Evolutionary conservation across 2,888 invertebrate species (phyloP).

Genomic region (Caenorhabditis afra): DNA sequence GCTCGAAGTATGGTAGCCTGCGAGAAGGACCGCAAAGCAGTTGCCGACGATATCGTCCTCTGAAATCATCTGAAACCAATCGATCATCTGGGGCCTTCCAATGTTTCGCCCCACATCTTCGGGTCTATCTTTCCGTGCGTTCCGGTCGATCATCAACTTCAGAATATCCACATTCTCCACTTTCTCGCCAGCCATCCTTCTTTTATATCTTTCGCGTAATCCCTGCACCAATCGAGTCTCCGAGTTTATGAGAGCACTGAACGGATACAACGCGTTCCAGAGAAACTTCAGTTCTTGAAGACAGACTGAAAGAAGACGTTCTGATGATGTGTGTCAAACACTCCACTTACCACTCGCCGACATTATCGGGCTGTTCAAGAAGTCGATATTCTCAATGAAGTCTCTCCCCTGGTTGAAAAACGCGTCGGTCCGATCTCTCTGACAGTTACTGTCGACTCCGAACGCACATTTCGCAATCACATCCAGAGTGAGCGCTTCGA

Average conservation of each 20-base stretch:
- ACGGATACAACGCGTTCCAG: slow-evolving; percentile 51
- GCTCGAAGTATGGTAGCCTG: slow-evolving; percentile 83
- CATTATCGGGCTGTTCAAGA: slow-evolving; percentile 11
- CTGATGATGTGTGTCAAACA: too few relatives aligned
- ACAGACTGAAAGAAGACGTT: slow-evolving; percentile 34
- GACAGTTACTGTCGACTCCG: slow-evolving; percentile 64
- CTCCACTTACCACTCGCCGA: neutral
- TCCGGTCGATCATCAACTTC: slow-evolving; percentile 58
- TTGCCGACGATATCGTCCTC: slow-evolving; percentile 80
- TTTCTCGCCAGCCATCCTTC: slow-evolving; percentile 43
- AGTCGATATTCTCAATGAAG: slow-evolving; percentile 8
- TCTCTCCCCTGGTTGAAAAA: slow-evolving; percentile 38
- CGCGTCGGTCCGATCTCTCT: slow-evolving; percentile 59
- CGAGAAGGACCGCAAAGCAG: slow-evolving; percentile 82
- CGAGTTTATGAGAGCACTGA: slow-evolving; percentile 17
- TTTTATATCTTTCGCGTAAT: slow-evolving; percentile 43
- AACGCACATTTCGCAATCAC: slow-evolving; percentile 73
- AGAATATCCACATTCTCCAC: slow-evolving; percentile 63
- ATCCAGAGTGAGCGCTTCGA: slow-evolving; percentile 73
- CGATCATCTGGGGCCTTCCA: neutral
- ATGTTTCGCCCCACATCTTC: neutral
- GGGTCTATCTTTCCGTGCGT: slow-evolving; percentile 21
- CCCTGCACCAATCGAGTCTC: slow-evolving; percentile 53
- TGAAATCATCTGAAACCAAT: slow-evolving; percentile 21
- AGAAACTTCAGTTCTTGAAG: slow-evolving; percentile 59